Conservation (phyloP, 1,140 invertebrate species). For the Calliphora vicina region DNA sequence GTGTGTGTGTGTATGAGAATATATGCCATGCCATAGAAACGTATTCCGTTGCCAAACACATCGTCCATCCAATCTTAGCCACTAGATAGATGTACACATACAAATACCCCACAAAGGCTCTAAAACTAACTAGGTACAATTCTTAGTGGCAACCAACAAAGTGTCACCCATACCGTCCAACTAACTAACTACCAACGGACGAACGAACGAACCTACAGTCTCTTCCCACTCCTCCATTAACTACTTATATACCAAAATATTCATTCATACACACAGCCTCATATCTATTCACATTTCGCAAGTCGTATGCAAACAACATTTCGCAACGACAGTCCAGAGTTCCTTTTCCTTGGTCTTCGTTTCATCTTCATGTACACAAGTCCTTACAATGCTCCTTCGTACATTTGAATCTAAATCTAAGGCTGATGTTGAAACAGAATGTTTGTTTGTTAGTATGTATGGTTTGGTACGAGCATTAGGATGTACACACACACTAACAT, state of each 20-base stretch:
- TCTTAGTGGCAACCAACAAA: conserved; percentile 6
- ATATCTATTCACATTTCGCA: conserved; percentile 53
- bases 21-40: not conserved
- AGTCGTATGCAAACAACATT: conserved; percentile 63
- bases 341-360: conserved; percentile 61
- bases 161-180: conserved; percentile 1
- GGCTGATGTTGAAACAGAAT: conserved; percentile 26
- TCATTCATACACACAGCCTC: not conserved
- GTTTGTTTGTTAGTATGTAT: conserved; percentile 47
- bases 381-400: conserved; percentile 52
- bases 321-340: conserved; percentile 60
- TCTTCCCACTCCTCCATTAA: not conserved
- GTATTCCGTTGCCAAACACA: not conserved
- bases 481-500: not conserved
- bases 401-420: not conserved
- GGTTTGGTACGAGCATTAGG: not conserved
- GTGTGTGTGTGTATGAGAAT: not conserved
- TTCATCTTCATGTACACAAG: conserved; percentile 61
- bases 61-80: conserved; percentile 8
- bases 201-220: not conserved
- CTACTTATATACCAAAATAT: too few relatives aligned
- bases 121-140: conserved; percentile 7
- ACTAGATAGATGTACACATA: not conserved
- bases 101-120: not conserved
- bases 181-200: not conserved